Evolutionary conservation across 2,797 vertebrate species (phyloP), one percentile per base, ranked within the genome.

Genomic region (Sebastiscus tertius): DNA sequence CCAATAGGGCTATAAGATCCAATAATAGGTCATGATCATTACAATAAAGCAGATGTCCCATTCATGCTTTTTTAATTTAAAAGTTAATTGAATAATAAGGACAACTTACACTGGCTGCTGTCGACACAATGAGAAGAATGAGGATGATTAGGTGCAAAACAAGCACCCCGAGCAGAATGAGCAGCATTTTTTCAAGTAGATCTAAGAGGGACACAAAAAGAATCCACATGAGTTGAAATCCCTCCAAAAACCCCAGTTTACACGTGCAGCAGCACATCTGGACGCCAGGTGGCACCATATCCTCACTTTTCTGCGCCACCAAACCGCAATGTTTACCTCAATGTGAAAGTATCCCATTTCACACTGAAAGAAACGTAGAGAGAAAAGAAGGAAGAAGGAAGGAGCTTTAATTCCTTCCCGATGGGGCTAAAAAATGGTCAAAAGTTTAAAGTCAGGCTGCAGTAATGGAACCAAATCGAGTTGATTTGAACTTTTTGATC

Each of bases 91-190:
- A 14, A 31, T 22, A 22, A 34, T 1, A 27, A 36, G 4, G 10
- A 1, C 0, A 78, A 97, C 98, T 98, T 95, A 99, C 98, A 58
- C 96, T 99, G 62, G 97, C 97, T 72, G 97, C 97, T 64, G 98
- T 99, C 42, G 98, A 97, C 82, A 99, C 95, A 14, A 99, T 96
- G 54, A 99, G 96, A 62, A 99, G 95, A 68, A 98, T 96, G 74
- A 99, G 95, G 78, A 97, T 96, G 5, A 96, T 93, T 36, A 99
- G 74, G 86, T 99, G 98, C 82, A 99, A 92, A 81, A 99, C 72
- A 39, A 99, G 96, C 95, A 98, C 98, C 70, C 96, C 97, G 71
- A 98, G 93, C 94, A 99, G 93, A 88, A 99, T 93, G 55, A 97
- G 95, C 84, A 98, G 96, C 98, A 99, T 99, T 93, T 98, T 98